Evolutionary conservation across 2,113 vertebrate species (phyloP).

Genomic region (Apistogramma diplotaenia): DNA sequence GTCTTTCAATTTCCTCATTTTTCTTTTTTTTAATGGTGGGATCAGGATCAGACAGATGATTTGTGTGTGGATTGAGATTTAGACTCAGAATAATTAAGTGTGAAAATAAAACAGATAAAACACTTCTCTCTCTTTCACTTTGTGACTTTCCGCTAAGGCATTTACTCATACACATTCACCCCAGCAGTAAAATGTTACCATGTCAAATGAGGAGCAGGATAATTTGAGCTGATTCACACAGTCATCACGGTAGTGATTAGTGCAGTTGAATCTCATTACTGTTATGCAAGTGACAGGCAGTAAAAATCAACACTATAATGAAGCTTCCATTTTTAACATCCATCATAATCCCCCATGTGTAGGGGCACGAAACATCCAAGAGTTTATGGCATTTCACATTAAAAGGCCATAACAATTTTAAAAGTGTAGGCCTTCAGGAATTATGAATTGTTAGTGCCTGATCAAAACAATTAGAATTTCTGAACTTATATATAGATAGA

Average conservation of each 20-base stretch:
- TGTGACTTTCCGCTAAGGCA: neutral
- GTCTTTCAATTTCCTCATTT: neutral
- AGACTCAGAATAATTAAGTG: neutral
- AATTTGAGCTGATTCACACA: slow-evolving; percentile 4
- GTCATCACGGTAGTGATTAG: neutral
- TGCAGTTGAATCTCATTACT: neutral
- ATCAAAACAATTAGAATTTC: neutral
- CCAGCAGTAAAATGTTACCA: neutral
- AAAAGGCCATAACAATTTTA: neutral
- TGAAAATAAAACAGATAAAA: neutral
- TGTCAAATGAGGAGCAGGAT: neutral
- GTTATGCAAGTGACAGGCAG: neutral
- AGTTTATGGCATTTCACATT: neutral
- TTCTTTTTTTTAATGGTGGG: neutral
- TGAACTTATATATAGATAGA: neutral
- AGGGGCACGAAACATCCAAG: neutral
- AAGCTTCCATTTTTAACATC: neutral
- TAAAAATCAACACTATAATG: slow-evolving; percentile 1
- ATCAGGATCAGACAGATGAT: neutral
- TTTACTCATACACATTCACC: neutral
- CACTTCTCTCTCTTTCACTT: neutral
- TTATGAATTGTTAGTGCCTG: neutral
- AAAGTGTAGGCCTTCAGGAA: neutral
- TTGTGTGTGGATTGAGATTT: neutral
- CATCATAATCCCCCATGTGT: neutral